Evolutionary conservation across 2,888 invertebrate species (phyloP).

Genomic region (Xylota sylvarum): DNA sequence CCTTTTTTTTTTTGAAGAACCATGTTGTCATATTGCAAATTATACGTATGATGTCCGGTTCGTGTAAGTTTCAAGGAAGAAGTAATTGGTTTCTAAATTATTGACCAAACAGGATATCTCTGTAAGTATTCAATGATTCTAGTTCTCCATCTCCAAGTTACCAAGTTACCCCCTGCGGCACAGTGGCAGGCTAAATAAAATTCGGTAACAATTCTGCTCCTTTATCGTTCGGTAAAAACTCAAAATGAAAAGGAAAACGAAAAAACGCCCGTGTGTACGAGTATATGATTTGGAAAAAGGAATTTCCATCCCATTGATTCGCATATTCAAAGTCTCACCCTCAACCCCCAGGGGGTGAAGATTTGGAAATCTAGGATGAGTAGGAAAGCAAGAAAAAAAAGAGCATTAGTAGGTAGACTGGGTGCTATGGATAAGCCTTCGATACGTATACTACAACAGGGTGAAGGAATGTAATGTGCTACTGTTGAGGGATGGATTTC

Average conservation of each 20-base stretch:
- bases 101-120: conserved; percentile 1
- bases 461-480: conserved; percentile 66
- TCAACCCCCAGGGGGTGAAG: conserved; percentile 15
- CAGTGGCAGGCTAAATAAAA: conserved; percentile 46
- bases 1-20: neutral
- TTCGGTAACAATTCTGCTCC: conserved; percentile 46
- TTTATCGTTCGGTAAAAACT: conserved; percentile 64
- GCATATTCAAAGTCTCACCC: conserved; percentile 79
- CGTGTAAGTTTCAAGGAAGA: neutral
- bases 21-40: neutral
- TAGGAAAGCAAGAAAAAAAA: conserved; percentile 46
- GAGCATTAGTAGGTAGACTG: conserved; percentile 67
- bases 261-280: conserved; percentile 78
- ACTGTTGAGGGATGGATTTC: conserved; percentile 51
- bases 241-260: conserved; percentile 34
- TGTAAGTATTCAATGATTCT: neutral
- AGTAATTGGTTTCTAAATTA: neutral
- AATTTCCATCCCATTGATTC: conserved; percentile 85
- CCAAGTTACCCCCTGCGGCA: conserved; percentile 29
- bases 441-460: conserved; percentile 24
- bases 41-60: neutral
- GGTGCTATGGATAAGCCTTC: conserved; percentile 70
- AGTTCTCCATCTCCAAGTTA: neutral
- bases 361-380: conserved; percentile 38
- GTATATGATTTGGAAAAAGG: conserved; percentile 80